Conservation (phyloP, 2,113 vertebrate species). For the Elachura formosa region DNA sequence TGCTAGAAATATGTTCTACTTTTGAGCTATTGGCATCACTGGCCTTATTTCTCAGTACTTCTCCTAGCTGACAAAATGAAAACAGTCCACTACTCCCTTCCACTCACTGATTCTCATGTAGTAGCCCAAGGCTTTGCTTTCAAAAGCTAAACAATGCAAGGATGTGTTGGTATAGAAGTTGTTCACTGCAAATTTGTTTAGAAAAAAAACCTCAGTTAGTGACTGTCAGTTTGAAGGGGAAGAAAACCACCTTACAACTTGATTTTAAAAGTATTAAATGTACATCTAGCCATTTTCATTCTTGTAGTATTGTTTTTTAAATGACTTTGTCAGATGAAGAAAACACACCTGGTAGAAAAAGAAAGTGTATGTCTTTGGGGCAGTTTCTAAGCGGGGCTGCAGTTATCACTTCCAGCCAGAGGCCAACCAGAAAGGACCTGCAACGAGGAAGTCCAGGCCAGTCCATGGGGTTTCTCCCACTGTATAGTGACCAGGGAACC, state of each 20-base stretch:
- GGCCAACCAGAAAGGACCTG: rapidly evolving
- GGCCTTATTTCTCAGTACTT: not conserved
- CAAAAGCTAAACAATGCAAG: constrained; percentile 6
- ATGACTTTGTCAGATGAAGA: not conserved
- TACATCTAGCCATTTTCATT: not conserved
- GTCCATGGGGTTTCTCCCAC: not conserved
- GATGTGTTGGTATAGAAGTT: not conserved
- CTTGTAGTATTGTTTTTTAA: not conserved
- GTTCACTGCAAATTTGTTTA: not conserved
- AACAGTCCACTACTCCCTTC: not conserved
- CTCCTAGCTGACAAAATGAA: not conserved
- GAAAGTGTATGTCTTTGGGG: not conserved
- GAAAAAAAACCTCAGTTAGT: not conserved
- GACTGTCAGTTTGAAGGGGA: not conserved
- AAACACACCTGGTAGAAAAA: not conserved
- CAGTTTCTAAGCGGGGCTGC: not conserved
- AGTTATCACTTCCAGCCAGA: not conserved
- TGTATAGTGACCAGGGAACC: rapidly evolving
- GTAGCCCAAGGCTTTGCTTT: not conserved
- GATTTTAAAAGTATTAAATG: not conserved
- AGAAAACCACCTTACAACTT: not conserved
- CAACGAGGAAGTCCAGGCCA: not conserved
- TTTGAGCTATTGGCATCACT: not conserved
- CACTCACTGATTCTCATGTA: not conserved
- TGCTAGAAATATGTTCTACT: not conserved